Evolutionary conservation across 1,140 invertebrate genomes (phyloP), one percentile per base, ranked within the genome.

Genomic region (Anastrepha obliqua): DNA sequence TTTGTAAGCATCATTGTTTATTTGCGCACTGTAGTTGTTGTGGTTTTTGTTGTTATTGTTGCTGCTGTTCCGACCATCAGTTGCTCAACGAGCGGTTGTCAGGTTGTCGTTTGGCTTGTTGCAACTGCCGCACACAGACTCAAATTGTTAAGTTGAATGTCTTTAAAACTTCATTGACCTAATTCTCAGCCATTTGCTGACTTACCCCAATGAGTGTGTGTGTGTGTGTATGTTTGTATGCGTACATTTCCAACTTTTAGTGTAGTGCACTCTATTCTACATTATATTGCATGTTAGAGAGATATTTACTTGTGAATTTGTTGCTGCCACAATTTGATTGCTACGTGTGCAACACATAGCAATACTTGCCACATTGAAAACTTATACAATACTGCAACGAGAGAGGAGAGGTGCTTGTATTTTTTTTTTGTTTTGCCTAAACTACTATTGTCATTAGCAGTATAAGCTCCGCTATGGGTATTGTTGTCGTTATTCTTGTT

Each of bases 241-340:
- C 1, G 39, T 29, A 13, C 17, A 39, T 2, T 11, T 39, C 2
- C 8, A 67, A n/a, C 42, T 74, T 55, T 81, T 81, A 47, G 44
- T 81, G 17, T 55, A 81, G 17, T 58, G n/a, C 47, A 55, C 47
- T 81, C 44, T 55, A 81, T 81, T 81, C n/a, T 81, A 8, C 47
- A 17, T 15, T 62, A n/a, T 47, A 44, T 81, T 55, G 74, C 47
- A 81, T 81, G 74, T 81, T 29, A 8, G 6, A 20, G 8, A 11
- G 47, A 55, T 81, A 81, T 81, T 81, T 81, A 51, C 42, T 42
- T 58, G 47, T 55, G n/a, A 55, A 81, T 55, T 81, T 55, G 47
- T 81, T 81, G 8, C 47, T 81, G 74, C 74, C 74, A 81, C 74
- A 81, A 55, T 81, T 81, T 81, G 74, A 81, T 29, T 39, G 74